Evolutionary conservation across 2,888 invertebrate species (phyloP), one percentile per base, ranked within the genome.

Genomic region (Caenorhabditis imperialis): DNA sequence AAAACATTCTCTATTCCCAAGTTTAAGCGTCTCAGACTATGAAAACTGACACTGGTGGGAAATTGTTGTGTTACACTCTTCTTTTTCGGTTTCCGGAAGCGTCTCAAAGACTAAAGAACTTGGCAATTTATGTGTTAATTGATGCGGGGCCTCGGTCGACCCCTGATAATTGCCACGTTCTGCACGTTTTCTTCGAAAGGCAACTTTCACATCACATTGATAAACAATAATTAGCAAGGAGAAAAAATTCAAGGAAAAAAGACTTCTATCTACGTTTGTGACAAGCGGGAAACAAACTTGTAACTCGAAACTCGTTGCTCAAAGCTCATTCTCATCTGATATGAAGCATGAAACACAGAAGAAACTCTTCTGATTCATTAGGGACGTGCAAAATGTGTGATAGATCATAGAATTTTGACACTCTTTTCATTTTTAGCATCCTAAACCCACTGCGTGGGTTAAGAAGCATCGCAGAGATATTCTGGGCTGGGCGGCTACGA

Each of bases 1-100:
- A 30, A 40, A 63, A 30, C 54, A 57, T 44, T 23, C 45, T 47
- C 45, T 53, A 37, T 45, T 23, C 5, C 4, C 6, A 14, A 51
- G 37, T 50, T 57, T 63, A 45, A 53, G 47, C 30, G 37, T 40
- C 42, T 37, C 23, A 67, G 67, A 67, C 67, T 40, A 40, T 18
- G 67, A 67, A 67, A 67, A 27, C 37, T 30, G 57, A 67, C 48
- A 57, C 67, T 57, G 30, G 67, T 67, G 67, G 67, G 67, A 67
- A 67, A 67, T 57, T 57, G 50, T 51, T 37, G 37, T 44, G 44
- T 57, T 67, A 51, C 42, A 51, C 45, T 27, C 30, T 51, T 35
- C 50, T 44, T 53, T 18, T 42, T 54, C 22, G 45, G 35, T 44
- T 62, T 50, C 55, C 42, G 65, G 48, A 48, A 23, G 37, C 16